Conservation (phyloP, 2,113 vertebrate genomes). For the Sceloporus tristichus region DNA sequence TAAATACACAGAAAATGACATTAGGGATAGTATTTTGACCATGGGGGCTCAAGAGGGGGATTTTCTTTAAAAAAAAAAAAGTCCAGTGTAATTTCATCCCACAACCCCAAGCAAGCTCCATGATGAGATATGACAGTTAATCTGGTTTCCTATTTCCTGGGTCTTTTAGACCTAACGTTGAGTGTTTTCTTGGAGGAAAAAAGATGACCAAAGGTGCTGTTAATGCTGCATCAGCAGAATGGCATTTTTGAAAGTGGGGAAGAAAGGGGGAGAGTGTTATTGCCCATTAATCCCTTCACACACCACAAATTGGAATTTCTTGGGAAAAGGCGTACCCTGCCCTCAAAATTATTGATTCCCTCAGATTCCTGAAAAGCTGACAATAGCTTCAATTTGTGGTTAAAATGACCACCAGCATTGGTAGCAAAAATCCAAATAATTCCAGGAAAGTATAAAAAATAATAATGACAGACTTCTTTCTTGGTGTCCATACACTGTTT, state of each 20-base stretch:
- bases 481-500: not conserved
- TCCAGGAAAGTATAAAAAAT: fast-evolving
- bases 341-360: constrained; percentile 2
- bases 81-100: not conserved
- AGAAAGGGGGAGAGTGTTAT: not conserved
- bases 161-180: constrained; percentile 33
- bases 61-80: constrained; percentile 21
- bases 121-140: constrained; percentile 42
- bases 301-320: constrained; percentile 27
- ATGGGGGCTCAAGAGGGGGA: not conserved
- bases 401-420: not conserved
- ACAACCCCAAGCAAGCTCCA: constrained; percentile 17
- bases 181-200: constrained; percentile 30
- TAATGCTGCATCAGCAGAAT: constrained; percentile 21
- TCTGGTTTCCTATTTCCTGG: constrained; percentile 29
- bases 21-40: constrained; percentile 35
- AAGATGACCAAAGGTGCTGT: constrained; percentile 3
- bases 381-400: not conserved
- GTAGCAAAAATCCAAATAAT: not conserved
- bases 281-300: constrained; percentile 42
- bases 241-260: not conserved
- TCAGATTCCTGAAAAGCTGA: not conserved
- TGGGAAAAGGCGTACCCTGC: fast-evolving
- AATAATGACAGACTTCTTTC: not conserved
- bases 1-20: constrained; percentile 17